Evolutionary conservation across 2,888 invertebrate genomes (phyloP), one percentile per base, ranked within the genome.

Genomic region (Acheta domesticus): DNA sequence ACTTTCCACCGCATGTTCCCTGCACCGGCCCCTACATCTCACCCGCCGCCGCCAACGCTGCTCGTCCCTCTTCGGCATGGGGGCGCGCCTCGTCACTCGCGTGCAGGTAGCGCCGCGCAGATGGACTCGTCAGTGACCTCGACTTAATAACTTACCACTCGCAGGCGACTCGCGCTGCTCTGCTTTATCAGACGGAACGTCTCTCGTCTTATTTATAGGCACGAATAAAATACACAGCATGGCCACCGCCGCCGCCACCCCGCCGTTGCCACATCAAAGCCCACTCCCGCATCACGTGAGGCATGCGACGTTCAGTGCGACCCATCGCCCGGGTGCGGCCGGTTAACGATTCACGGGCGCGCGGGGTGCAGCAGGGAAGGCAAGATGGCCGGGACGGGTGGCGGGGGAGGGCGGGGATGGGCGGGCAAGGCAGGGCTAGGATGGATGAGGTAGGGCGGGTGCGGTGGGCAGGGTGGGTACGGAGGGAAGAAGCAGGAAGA

Each of bases 161-260:
- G n/a, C 62, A 36, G 36, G 36, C 36, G 36, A 8, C n/a, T 16
- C n/a, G 62, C 3, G 62, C 62, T 3, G 62, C n/a, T 62, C 62
- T 14, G 62, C 62, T 62, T 62, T 62, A 62, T 62, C 62, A 62
- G 62, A 62, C 62, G 16, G 62, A 62, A 62, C 62, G 62, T 62
- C 62, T 62, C 62, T 62, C 62, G 62, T 62, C 62, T 62, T 62
- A 62, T 62, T 62, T 62, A 62, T 62, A 62, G 62, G n/a, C 62
- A 62, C 62, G 62, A 62, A 62, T 62, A 62, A 62, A 62, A 62
- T 62, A 62, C 62, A 62, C 16, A 62, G 62, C n/a, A n/a, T 16
- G 62, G 16, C 16, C 16, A 19, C 62, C 62, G 62, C 14, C 16
- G 62, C 36, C 16, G 2, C 62, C 16, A 12, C 62, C 23, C 36